These are phyloP conservation scores for Lophotriccus pileatus DNA, from an alignment of 2,797 vertebrate genomes.

Conservation along the genomic window DNA sequence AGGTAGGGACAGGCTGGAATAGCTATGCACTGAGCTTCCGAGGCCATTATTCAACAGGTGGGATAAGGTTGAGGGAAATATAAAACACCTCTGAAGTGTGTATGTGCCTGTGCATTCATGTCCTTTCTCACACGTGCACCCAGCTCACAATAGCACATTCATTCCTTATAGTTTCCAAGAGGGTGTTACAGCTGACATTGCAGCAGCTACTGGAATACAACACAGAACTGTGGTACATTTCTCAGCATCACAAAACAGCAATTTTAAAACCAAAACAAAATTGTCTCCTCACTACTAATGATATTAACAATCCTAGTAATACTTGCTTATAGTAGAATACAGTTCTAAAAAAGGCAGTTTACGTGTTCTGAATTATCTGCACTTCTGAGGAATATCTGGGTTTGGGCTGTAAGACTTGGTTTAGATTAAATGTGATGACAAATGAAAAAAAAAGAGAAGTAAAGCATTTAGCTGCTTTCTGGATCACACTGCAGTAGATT, in stretches of 20 bases:
- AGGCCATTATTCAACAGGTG: neutral
- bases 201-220: neutral
- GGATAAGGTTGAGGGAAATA: neutral
- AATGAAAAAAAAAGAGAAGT: neutral
- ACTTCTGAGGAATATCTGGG: neutral
- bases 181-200: neutral
- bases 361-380: neutral
- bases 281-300: neutral
- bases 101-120: neutral
- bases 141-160: neutral
- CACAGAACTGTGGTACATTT: neutral
- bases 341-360: neutral
- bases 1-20: neutral
- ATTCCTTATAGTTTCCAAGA: neutral
- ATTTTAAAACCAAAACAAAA: neutral
- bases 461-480: neutral
- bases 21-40: neutral
- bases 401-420: neutral
- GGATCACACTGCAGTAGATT: neutral
- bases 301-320: neutral
- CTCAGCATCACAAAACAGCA: neutral
- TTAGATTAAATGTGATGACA: neutral
- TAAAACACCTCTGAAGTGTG: neutral
- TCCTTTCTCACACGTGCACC: neutral
- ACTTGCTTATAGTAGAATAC: neutral